Evolutionary conservation across 1,140 invertebrate species (phyloP), one percentile per base, ranked within the genome.

Genomic region (Drosophila setifemur): DNA sequence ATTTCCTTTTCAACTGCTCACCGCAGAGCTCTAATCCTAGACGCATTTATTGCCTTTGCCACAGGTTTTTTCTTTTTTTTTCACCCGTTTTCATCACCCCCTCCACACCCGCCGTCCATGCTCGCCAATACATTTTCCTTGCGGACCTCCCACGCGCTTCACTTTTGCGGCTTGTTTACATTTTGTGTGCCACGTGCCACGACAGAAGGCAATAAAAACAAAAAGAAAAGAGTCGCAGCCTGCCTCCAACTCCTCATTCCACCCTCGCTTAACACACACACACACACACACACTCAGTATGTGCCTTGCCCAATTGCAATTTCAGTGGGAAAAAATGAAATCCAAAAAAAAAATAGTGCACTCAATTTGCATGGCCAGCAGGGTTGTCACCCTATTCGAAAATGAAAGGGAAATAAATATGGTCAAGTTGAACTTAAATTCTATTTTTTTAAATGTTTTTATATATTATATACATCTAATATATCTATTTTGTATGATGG

Each of bases 151-250:
- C 40, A 54, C 39, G 55, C 53, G 49, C 54, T 60, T 53, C 54
- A 50, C 48, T 66, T 78, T 39, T 85, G 70, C 42, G 64, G 78
- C 73, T 85, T 83, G 78, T 83, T 83, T 83, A 83, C 78, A 83
- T 85, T 78, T 71, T 66, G 74, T 71, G 45, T 58, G 78, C 79
- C 78, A 83, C 78, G 78, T 83, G 78, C 69, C 79, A 45, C 40
- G 66, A 52, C 68, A 71, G 28, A 71, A 49, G 6, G 66, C 66
- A 69, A 69, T 69, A 69, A 69, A 69, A 68, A 18, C 48, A 54
- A 73, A 49, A 61, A 48, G 75, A 45, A 48, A 78, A 57, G 55
- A 77, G 60, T 53, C 71, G 39, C 37, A 45, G 25, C 29, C 14
- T 21, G 37, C 69, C 67, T 25, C 11, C 3, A 12, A 47, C 52